Evolutionary conservation across 2,113 vertebrate genomes (phyloP).

Genomic region (Pygoscelis adeliae): DNA sequence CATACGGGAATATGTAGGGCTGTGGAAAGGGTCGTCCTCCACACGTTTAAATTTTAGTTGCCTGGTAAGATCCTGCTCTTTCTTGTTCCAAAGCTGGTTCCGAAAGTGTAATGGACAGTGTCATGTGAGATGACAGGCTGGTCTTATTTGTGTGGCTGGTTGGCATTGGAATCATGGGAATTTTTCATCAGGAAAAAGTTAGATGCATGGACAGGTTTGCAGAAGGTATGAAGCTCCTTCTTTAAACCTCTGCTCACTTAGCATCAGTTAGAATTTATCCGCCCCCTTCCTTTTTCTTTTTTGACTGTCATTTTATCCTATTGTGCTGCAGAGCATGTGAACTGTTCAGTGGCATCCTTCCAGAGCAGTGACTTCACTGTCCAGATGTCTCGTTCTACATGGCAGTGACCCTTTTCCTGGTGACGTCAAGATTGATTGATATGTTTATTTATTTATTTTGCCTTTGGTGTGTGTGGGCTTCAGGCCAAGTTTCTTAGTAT

Average conservation of each 20-base stretch:
- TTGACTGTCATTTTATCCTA: background rate
- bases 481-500: background rate
- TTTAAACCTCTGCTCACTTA: background rate
- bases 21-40: background rate
- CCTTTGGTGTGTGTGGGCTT: background rate
- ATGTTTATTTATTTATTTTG: constrained; percentile 57
- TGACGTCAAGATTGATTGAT: constrained; percentile 26
- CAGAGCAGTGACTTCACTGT: constrained; percentile 54
- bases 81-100: background rate
- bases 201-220: background rate
- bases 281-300: background rate
- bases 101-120: background rate
- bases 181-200: background rate
- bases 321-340: constrained; percentile 1
- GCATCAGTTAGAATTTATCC: background rate
- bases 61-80: background rate
- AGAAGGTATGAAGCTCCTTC: background rate
- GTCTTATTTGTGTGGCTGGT: background rate
- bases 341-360: background rate
- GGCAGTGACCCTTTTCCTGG: constrained; percentile 43
- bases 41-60: background rate
- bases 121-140: background rate
- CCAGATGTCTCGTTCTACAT: constrained; percentile 50
- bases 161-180: background rate
- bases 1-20: accelerated